A percentile compares a stretch with the other conserved stretches of the same genome.
These are phyloP conservation scores for Gulo gulo DNA, from an alignment of 2,113 vertebrate genomes.

Conservation along the genomic window DNA sequence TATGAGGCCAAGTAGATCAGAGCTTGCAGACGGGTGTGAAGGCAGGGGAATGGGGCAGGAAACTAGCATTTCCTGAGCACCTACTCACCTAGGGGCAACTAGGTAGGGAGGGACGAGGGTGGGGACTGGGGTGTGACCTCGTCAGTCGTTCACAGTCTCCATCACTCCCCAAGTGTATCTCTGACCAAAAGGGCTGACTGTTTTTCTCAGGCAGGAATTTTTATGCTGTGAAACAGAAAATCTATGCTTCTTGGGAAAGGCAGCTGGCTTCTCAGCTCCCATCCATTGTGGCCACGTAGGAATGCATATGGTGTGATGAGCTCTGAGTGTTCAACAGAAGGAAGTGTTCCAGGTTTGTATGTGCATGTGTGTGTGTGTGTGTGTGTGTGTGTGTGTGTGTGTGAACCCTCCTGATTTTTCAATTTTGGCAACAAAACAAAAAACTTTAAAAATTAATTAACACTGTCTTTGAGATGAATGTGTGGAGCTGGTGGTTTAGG, in stretches of 20 bases:
- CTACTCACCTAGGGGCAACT: background rate
- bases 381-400: background rate
- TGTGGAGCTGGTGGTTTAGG: background rate
- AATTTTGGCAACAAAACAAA: background rate
- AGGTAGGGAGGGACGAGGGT: background rate
- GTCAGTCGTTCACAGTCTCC: background rate
- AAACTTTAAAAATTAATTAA: background rate
- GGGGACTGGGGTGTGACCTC: background rate
- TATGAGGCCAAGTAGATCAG: slow-evolving; percentile 31
- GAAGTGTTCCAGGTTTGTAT: background rate
- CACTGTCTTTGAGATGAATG: background rate
- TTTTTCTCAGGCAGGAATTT: background rate
- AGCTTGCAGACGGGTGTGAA: background rate
- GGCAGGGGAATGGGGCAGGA: slow-evolving; percentile 35
- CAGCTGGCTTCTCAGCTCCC: background rate
- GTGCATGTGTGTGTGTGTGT: background rate
- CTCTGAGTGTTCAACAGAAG: background rate
- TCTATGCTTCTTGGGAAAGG: background rate
- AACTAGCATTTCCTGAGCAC: background rate
- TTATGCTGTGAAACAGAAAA: background rate
- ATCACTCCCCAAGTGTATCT: background rate
- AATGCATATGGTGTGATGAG: background rate
- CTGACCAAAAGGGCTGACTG: background rate
- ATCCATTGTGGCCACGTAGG: too few relatives aligned
- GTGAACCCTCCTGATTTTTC: background rate